Evolutionary conservation across 2,797 vertebrate genomes (phyloP).

Genomic region (Momotus momota): DNA sequence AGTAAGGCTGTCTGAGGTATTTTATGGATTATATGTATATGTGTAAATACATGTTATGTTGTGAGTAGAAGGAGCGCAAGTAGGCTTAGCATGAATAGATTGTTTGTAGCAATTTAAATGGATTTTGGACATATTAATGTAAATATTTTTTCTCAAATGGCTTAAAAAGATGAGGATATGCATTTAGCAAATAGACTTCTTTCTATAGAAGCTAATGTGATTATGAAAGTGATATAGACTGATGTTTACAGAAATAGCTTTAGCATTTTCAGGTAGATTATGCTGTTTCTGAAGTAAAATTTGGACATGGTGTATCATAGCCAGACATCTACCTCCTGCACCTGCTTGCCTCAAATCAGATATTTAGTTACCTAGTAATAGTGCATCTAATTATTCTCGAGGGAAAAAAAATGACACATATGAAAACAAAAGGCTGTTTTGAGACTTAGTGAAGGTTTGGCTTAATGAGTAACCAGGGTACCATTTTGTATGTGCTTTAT

Average conservation of each 20-base stretch:
- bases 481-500: slow-evolving; percentile 12
- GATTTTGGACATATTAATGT: background rate
- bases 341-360: slow-evolving; percentile 42
- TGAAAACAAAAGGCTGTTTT: slow-evolving; percentile 32
- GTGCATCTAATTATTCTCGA: background rate
- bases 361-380: slow-evolving; percentile 47
- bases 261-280: background rate
- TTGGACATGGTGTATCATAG: background rate
- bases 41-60: background rate
- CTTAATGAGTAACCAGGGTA: slow-evolving; percentile 51
- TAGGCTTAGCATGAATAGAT: background rate
- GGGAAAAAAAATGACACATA: background rate
- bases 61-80: background rate
- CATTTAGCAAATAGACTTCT: background rate
- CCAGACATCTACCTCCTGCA: slow-evolving; percentile 21
- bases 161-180: background rate
- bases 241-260: background rate
- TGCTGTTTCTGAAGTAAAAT: background rate
- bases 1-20: background rate
- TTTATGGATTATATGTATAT: background rate
- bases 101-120: background rate
- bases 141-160: background rate
- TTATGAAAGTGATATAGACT: background rate
- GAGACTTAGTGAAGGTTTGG: background rate
- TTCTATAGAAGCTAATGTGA: background rate